Percentiles rank a stretch among this genome's conserved stretches.
Conservation (phyloP, 2,888 invertebrate genomes). For the Ophion ventricosus region DNA sequence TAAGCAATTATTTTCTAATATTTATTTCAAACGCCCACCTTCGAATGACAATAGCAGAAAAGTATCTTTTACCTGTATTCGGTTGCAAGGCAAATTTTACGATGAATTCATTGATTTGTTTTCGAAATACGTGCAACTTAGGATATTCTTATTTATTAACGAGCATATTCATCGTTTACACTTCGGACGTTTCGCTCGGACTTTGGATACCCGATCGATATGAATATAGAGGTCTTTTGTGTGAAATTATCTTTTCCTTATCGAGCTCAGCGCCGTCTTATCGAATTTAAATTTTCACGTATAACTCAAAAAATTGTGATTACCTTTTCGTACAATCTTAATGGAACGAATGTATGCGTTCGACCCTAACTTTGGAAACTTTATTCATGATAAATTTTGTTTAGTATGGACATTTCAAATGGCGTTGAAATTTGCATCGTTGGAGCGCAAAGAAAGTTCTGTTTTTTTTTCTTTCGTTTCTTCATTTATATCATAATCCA, state of each 20-base stretch:
- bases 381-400: not conserved
- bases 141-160: not conserved
- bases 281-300: not conserved
- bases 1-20: no score
- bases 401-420: not conserved
- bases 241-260: not conserved
- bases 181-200: slow-evolving; percentile 35
- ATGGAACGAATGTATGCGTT: not conserved
- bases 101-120: no score
- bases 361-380: not conserved
- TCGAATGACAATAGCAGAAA: no score
- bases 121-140: no score
- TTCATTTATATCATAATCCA: not conserved
- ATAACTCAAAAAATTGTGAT: not conserved
- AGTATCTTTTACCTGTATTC: no score
- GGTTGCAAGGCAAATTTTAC: no score
- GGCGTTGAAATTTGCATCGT: no score
- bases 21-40: no score
- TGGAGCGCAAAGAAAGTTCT: no score
- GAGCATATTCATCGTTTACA: slow-evolving; percentile 12
- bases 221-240: not conserved
- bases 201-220: slow-evolving; percentile 36
- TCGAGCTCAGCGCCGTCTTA: not conserved
- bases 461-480: not conserved
- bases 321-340: not conserved